phyloP scores from a whole-genome alignment of 1,140 invertebrate genomes.

The Neuroterus valhalla region DNA sequence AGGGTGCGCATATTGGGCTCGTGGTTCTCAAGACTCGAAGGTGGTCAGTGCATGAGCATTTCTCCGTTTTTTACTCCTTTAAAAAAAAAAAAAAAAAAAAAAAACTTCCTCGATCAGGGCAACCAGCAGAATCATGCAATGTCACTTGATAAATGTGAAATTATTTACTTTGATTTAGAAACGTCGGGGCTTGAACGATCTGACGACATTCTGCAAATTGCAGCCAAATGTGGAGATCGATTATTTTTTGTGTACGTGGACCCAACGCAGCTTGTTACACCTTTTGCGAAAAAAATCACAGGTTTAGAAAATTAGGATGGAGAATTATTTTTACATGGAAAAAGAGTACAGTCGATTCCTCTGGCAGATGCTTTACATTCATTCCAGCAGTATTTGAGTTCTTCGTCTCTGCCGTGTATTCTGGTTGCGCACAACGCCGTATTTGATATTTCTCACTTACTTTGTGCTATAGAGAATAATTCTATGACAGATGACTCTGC shows the following conservation, averaged over 20 bases:
- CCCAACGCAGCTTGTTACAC: conserved; percentile 31
- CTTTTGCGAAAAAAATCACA: conserved; percentile 31
- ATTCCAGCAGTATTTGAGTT: conserved; percentile 40
- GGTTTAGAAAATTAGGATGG: conserved; percentile 39
- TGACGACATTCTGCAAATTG: conserved; percentile 45
- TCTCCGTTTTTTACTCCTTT: too few relatives aligned
- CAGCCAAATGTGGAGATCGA: conserved; percentile 32
- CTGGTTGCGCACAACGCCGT: conserved; percentile 43
- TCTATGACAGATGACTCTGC: conserved; percentile 26
- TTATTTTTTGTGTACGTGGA: conserved; percentile 38
- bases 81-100: too few relatives aligned
- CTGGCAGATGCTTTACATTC: conserved; percentile 22
- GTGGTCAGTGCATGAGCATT: too few relatives aligned
- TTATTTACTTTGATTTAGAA: conserved; percentile 46
- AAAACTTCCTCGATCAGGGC: too few relatives aligned
- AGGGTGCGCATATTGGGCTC: too few relatives aligned
- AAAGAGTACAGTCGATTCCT: conserved; percentile 36
- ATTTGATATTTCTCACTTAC: conserved; percentile 29
- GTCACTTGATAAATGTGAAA: too few relatives aligned
- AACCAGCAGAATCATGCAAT: too few relatives aligned
- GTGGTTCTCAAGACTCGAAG: too few relatives aligned
- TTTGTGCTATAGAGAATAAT: conserved; percentile 19
- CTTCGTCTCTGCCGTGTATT: conserved; percentile 37
- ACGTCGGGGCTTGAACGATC: conserved; percentile 38
- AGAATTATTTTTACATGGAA: conserved; percentile 32